These are phyloP conservation scores for Chaunax sp. DNA, from an alignment of 2,797 vertebrate genomes.

Conservation along the genomic window DNA sequence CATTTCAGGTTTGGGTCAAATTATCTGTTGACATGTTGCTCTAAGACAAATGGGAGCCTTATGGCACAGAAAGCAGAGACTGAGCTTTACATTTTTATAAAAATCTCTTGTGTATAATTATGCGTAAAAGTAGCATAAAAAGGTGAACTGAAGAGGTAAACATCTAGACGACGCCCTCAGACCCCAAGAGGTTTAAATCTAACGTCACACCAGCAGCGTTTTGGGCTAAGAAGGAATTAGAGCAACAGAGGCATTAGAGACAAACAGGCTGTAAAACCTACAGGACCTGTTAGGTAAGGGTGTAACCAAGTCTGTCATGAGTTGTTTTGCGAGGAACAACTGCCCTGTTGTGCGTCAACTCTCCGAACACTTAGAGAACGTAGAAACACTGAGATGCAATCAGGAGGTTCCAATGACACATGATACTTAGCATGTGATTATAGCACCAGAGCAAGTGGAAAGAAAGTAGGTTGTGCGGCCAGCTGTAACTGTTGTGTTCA, in stretches of 20 bases:
- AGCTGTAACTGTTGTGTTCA: constrained; percentile 8
- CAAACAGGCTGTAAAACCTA: constrained; percentile 24
- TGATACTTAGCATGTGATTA: constrained; percentile 39
- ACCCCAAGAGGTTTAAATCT: no score
- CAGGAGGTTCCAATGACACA: constrained; percentile 5
- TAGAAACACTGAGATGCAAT: neutral
- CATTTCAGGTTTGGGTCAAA: no score
- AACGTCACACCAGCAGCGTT: no score
- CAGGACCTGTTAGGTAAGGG: constrained; percentile 39
- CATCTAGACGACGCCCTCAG: no score
- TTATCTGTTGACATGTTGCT: no score
- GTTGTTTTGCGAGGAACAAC: constrained; percentile 40
- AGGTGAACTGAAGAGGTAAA: no score
- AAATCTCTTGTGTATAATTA: no score
- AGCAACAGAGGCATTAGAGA: neutral
- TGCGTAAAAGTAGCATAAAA: no score
- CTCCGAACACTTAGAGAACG: neutral
- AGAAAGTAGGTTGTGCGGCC: constrained; percentile 27
- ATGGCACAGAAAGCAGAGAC: no score
- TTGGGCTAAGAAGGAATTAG: neutral
- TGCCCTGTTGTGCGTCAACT: neutral
- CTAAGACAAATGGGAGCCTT: no score
- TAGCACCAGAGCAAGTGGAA: neutral
- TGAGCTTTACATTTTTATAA: no score
- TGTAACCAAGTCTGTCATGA: constrained; percentile 29